phyloP scores from a whole-genome alignment of 2,113 vertebrate species.

The Pomatostomus ruficeps region DNA sequence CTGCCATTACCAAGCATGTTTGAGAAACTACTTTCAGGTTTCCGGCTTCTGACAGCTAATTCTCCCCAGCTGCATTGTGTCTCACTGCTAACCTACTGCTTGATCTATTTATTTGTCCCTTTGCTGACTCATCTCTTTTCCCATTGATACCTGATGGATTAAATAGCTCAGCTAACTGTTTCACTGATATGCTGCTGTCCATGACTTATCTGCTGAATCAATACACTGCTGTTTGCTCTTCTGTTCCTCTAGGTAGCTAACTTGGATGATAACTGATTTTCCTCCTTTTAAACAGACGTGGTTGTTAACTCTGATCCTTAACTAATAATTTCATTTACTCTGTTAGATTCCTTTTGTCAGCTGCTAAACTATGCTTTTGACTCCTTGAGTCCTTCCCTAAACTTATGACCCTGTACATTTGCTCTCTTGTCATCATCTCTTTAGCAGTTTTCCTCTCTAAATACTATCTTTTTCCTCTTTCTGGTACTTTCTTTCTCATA shows the following conservation, averaged over 20 bases:
- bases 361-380: not conserved
- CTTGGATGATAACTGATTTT: not conserved
- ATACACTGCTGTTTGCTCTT: not conserved
- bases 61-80: not conserved
- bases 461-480: not conserved
- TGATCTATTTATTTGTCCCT: slow-evolving; percentile 9
- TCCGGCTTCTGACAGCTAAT: not conserved
- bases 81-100: not conserved
- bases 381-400: not conserved
- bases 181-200: not conserved
- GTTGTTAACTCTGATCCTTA: not conserved
- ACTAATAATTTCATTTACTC: not conserved
- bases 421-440: not conserved
- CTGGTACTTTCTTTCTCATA: not conserved
- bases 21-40: not conserved
- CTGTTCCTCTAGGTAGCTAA: not conserved
- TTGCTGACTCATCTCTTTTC: not conserved
- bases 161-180: not conserved
- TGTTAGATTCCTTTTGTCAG: not conserved
- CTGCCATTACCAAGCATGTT: not conserved
- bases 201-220: not conserved
- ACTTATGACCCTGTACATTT: not conserved
- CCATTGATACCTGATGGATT: not conserved
- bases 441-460: not conserved
- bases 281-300: not conserved